Base-by-base conservation (phyloP, 2,888 invertebrate genomes). In the Tuberolachnus salignus region DNA sequence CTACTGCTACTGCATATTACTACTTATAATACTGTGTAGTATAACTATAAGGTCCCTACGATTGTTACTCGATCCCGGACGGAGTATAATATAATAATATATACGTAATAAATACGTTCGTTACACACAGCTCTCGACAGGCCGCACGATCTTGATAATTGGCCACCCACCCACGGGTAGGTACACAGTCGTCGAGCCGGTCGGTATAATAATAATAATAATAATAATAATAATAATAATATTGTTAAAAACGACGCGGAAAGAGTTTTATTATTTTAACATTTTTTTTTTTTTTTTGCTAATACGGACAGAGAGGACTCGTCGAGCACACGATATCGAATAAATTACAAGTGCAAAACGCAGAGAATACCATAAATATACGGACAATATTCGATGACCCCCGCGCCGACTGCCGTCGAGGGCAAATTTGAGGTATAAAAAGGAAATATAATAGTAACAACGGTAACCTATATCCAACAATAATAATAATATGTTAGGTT, bases 131-230 rank as follows among this genome's bases (percentile, higher is more conserved):
- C 34, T 34, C 34, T 49, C 26, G 61, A 53, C 44, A 19, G 6
- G 44, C 23, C 44, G 49, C 72, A 72, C 74, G 74, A 74, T 74
- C 53, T 74, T 23, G 53, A 74, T 74, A 74, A 74, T 74, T 74
- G 74, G 53, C 74, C 74, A 74, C 74, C 74, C 74, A 64, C 42
- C 51, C 63, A 63, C 64, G 42, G 3, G 9, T 10, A 16, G 0
- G n/a, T 44, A 74, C n/a, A 74, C 44, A 13, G 23, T 70, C 74
- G 46, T 71, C 71, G 59, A 59, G 59, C 34, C n/a, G 10, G 59
- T 21, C 21, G 44, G 42, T 42, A 23, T 23, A 19, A 59, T 49
- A 59, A 57, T 46, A n/a, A n/a, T n/a, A n/a, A n/a, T n/a, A n/a
- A n/a, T n/a, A n/a, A n/a, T n/a, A n/a, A n/a, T n/a, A n/a, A n/a